A percentile compares a stretch with the other conserved stretches of the same genome.
Evolutionary conservation across 2,113 vertebrate genomes (phyloP).

Genomic region (Ammodytes marinus): DNA sequence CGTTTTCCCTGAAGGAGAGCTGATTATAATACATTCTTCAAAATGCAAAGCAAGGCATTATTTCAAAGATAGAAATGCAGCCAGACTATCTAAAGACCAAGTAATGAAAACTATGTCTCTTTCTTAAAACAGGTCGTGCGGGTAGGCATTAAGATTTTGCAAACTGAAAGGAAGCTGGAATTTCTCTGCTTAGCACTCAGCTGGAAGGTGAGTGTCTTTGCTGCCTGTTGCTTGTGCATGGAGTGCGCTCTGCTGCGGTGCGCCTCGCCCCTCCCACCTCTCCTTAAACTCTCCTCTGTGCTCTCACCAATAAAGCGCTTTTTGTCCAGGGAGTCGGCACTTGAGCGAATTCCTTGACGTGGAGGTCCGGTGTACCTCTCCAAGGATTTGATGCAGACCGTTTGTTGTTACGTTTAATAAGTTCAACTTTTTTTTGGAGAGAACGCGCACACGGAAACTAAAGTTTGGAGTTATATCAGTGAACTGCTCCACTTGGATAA

Average conservation of each 20-base stretch:
- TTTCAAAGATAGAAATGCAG: background rate
- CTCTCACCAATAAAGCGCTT: constrained; percentile 79
- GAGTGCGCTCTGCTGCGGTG: constrained; percentile 52
- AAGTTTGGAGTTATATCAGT: constrained; percentile 50
- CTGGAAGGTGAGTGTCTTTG: constrained; percentile 59
- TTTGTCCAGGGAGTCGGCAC: constrained; percentile 68
- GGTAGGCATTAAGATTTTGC: constrained; percentile 35
- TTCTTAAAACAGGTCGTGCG: constrained; percentile 65
- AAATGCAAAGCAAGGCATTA: background rate
- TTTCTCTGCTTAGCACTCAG: constrained; percentile 22
- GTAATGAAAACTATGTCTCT: background rate
- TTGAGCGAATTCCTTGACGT: constrained; percentile 77
- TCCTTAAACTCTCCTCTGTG: constrained; percentile 54
- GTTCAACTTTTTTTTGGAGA: constrained; percentile 5
- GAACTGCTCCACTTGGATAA: constrained; percentile 55
- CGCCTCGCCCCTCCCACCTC: constrained; percentile 67
- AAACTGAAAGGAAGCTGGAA: constrained; percentile 39
- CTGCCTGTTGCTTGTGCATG: constrained; percentile 11
- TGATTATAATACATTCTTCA: background rate
- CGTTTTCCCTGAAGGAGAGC: background rate
- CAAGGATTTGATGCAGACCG: constrained; percentile 58
- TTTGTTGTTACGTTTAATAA: constrained; percentile 10
- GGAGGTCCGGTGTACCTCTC: constrained; percentile 67
- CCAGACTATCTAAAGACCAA: background rate
- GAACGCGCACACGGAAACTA: constrained; percentile 31